These are phyloP conservation scores for Mesopsocus fuscifrons DNA, from an alignment of 2,888 invertebrate genomes.

Conservation along the genomic window DNA sequence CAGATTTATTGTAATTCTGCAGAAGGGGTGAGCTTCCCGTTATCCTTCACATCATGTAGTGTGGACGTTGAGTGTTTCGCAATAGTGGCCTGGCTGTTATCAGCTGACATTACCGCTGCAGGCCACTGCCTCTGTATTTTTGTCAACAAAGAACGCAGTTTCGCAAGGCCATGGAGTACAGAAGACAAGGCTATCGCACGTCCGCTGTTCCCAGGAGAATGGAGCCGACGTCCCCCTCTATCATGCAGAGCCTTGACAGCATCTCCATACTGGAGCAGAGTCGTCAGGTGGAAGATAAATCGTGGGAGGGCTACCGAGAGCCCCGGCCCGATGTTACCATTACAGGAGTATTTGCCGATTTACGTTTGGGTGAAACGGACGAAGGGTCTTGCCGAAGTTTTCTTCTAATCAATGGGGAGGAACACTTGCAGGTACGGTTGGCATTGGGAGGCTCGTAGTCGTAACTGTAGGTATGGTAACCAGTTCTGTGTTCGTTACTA, in stretches of 20 bases:
- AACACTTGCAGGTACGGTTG: conserved; percentile 28
- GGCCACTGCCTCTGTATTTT: too few species aligned
- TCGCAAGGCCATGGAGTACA: background rate
- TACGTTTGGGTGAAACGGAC: conserved; percentile 14
- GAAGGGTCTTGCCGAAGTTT: conserved; percentile 24
- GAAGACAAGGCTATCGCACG: conserved; percentile 2
- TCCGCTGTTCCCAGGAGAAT: conserved; percentile 11
- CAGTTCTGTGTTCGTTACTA: too few species aligned
- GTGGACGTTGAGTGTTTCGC: too few species aligned
- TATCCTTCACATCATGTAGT: too few species aligned
- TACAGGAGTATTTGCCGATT: conserved; percentile 14
- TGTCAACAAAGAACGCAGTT: background rate
- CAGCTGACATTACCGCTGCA: too few species aligned
- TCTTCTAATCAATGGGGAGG: conserved; percentile 36
- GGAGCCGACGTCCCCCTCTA: conserved; percentile 21
- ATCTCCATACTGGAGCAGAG: conserved; percentile 15
- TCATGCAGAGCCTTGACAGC: conserved; percentile 24
- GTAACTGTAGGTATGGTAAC: too few species aligned
- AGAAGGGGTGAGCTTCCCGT: too few species aligned
- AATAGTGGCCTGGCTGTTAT: too few species aligned
- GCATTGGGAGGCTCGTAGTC: too few species aligned
- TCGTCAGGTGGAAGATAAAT: conserved; percentile 8
- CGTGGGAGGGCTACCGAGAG: conserved; percentile 13
- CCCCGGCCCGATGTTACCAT: conserved; percentile 15
- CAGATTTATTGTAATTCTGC: conserved; percentile 2